A percentile compares a stretch with the other conserved stretches of the same genome.
phyloP scores from a whole-genome alignment of 2,797 vertebrate genomes.

The Ateles fusciceps region DNA sequence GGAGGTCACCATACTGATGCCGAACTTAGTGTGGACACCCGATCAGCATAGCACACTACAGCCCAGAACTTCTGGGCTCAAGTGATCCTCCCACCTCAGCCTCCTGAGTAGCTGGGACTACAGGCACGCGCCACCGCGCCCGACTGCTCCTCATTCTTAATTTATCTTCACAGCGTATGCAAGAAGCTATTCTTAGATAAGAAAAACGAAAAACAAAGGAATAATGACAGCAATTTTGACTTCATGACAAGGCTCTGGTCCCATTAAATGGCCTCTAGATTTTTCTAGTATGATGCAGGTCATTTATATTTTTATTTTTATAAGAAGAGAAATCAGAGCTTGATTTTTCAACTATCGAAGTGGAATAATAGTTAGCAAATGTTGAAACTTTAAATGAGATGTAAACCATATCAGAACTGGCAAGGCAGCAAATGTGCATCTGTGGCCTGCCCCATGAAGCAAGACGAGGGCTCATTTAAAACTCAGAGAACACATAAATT shows the following conservation, averaged over 20 bases:
- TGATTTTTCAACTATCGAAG: neutral
- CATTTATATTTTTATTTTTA: slow-evolving; percentile 35
- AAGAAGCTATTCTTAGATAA: neutral
- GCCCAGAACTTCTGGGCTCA: too few relatives aligned
- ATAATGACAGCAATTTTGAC: neutral
- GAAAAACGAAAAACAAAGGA: neutral
- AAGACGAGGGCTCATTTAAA: slow-evolving; percentile 61
- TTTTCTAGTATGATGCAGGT: slow-evolving; percentile 20
- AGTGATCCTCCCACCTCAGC: too few relatives aligned
- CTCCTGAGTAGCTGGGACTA: too few relatives aligned
- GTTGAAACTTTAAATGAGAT: neutral
- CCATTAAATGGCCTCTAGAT: slow-evolving; percentile 19
- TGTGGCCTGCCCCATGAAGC: neutral
- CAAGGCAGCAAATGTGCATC: neutral
- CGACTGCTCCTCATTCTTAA: neutral
- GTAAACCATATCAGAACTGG: slow-evolving; percentile 15
- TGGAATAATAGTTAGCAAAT: slow-evolving; percentile 38
- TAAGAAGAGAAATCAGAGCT: slow-evolving; percentile 38
- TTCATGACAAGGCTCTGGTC: slow-evolving; percentile 21
- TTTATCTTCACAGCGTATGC: neutral
- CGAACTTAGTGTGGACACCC: too few relatives aligned
- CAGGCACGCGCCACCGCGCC: accelerated
- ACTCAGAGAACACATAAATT: slow-evolving; percentile 62
- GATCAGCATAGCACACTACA: too few relatives aligned
- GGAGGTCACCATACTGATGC: too few relatives aligned